These are phyloP conservation scores for Damaliscus lunatus DNA, from an alignment of 2,113 vertebrate species.

Conservation along the genomic window DNA sequence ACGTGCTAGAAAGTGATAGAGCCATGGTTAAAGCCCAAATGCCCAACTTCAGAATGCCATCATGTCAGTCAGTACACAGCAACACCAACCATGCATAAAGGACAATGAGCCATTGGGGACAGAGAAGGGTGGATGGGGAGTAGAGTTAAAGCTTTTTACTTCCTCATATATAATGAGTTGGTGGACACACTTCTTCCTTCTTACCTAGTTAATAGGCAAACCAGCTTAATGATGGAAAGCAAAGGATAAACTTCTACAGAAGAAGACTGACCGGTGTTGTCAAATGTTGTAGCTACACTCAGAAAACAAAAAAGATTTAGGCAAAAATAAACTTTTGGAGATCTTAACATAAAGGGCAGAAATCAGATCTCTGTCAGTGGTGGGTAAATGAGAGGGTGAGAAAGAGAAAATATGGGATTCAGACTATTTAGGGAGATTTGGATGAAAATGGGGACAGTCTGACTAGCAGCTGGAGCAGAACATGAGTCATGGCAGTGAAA, in stretches of 20 bases:
- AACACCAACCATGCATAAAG: not conserved
- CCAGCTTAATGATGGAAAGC: accelerated
- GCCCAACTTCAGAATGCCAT: not conserved
- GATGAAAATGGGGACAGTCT: not conserved
- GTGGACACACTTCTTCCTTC: not conserved
- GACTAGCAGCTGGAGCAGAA: constrained; percentile 29
- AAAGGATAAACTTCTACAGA: not conserved
- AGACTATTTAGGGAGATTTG: constrained; percentile 45
- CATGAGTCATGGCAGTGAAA: constrained; percentile 22
- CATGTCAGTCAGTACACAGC: not conserved
- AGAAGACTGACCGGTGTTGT: not conserved
- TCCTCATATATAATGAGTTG: not conserved
- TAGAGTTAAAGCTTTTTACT: not conserved
- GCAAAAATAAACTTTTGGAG: not conserved
- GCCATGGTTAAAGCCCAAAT: not conserved
- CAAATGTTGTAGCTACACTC: not conserved
- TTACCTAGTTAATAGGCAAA: not conserved
- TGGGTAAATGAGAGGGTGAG: constrained; percentile 1
- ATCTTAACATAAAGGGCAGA: not conserved
- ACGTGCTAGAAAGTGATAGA: not conserved
- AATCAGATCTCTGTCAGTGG: not conserved
- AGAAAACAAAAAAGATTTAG: not conserved
- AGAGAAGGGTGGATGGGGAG: accelerated
- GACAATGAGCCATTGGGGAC: not conserved
- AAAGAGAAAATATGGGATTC: constrained; percentile 28